Evolutionary conservation across 1,140 invertebrate species (phyloP).

Genomic region (Melitaea cinxia): DNA sequence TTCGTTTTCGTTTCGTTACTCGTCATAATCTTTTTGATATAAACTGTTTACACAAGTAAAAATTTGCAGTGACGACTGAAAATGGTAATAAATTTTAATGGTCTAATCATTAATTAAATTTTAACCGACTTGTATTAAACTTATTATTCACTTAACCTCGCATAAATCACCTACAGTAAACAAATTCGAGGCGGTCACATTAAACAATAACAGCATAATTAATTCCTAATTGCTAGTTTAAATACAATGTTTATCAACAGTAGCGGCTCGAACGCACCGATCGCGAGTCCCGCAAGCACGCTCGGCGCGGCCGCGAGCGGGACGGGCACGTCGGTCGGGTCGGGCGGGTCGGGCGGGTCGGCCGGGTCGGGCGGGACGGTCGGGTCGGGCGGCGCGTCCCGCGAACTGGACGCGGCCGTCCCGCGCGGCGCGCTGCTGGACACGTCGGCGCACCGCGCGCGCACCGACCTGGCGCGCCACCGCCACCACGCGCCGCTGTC

Average conservation of each 20-base stretch:
- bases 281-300: slow-evolving; percentile 4
- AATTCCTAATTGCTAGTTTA: no score
- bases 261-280: slow-evolving; percentile 23
- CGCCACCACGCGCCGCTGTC: slow-evolving; percentile 72
- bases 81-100: no score
- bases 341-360: slow-evolving; percentile 23
- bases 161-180: no score
- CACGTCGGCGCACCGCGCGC: slow-evolving; percentile 92
- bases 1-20: no score
- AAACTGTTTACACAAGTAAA: no score
- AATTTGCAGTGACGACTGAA: no score
- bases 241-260: not conserved
- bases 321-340: slow-evolving; percentile 21
- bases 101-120: no score
- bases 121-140: no score
- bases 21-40: no score
- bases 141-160: no score
- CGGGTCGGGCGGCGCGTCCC: slow-evolving; percentile 39
- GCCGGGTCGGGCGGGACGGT: slow-evolving; percentile 18
- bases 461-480: slow-evolving; percentile 90
- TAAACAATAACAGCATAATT: no score
- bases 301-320: slow-evolving; percentile 17
- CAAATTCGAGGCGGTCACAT: no score
- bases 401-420: slow-evolving; percentile 92
- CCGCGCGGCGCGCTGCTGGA: slow-evolving; percentile 91